phyloP scores from a whole-genome alignment of 2,888 invertebrate genomes.

The Hoplodrina ambigua region DNA sequence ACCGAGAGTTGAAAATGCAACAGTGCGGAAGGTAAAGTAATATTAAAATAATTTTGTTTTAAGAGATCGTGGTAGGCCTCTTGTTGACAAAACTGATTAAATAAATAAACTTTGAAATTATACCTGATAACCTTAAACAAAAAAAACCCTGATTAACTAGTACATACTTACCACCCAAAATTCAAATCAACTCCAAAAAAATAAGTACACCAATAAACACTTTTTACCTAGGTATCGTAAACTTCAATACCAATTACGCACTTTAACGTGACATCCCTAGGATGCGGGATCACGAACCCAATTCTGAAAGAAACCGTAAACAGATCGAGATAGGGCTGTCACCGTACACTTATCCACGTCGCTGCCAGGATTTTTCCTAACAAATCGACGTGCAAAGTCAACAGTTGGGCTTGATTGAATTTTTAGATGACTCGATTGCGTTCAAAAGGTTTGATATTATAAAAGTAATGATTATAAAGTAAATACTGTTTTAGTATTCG shows the following conservation, averaged over 20 bases:
- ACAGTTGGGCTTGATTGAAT: slow-evolving; percentile 60
- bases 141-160: not conserved
- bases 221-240: slow-evolving; percentile 7
- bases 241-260: slow-evolving; percentile 49
- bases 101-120: too few species aligned
- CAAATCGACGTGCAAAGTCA: slow-evolving; percentile 54
- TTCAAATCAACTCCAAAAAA: slow-evolving; percentile 18
- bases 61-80: too few species aligned
- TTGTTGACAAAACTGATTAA: too few species aligned
- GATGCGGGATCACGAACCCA: slow-evolving; percentile 81
- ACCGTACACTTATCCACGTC: slow-evolving; percentile 55
- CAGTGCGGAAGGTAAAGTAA: too few species aligned
- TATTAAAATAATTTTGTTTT: too few species aligned
- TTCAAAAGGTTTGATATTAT: slow-evolving; percentile 13
- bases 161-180: not conserved
- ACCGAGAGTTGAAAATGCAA: too few species aligned
- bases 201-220: not conserved
- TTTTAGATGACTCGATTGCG: slow-evolving; percentile 41
- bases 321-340: slow-evolving; percentile 70
- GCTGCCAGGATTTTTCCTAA: slow-evolving; percentile 50
- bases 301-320: slow-evolving; percentile 71
- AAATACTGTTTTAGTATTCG: slow-evolving; percentile 4
- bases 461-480: slow-evolving; percentile 16
- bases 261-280: slow-evolving; percentile 57
- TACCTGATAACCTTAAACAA: not conserved